Evolutionary conservation across 2,888 invertebrate species (phyloP), one percentile per base, ranked within the genome.

Genomic region (Anticlea derivata): DNA sequence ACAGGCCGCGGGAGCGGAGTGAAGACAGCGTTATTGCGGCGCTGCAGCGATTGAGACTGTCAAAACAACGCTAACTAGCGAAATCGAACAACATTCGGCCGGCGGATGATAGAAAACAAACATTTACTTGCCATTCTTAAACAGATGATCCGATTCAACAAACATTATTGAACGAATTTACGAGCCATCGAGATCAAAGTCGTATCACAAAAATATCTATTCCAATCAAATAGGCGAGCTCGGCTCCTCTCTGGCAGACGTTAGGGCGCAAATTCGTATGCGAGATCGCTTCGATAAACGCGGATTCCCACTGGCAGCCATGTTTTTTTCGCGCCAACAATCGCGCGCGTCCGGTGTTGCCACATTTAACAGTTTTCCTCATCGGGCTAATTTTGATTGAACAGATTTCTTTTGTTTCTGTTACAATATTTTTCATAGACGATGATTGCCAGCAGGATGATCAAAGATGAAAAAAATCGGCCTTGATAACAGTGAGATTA

Each of bases 41-140:
- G 62, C 63, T 56, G 62, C 68, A 75, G 66, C 83, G 86, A 87
- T 76, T 79, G 85, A 85, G 76, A 73, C 80, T 86, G 89, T 89
- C 89, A 88, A 87, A 89, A 89, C 87, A 89, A 71, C 78, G 73
- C 72, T 79, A 83, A 84, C 83, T 82, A 82, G 82, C 86, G 72
- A 78, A 82, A 83, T 81, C 79, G 75, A 80, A 84, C 80, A 82
- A 83, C 86, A 81, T 82, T 86, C 78, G 82, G 78, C 78, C 73
- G 78, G 67, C 78, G 86, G 80, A 78, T 84, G 88, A 89, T 88
- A 86, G 82, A 82, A 87, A 87, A 86, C 86, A 88, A 87, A 86
- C 86, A 86, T 74, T 80, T 78, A 82, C 79, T 78, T 78, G 79
- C 79, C 82, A 81, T 82, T 83, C 80, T 78, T 73, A 75, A 81